Conservation (phyloP, 2,888 invertebrate genomes). For the Drosophila formosana region DNA sequence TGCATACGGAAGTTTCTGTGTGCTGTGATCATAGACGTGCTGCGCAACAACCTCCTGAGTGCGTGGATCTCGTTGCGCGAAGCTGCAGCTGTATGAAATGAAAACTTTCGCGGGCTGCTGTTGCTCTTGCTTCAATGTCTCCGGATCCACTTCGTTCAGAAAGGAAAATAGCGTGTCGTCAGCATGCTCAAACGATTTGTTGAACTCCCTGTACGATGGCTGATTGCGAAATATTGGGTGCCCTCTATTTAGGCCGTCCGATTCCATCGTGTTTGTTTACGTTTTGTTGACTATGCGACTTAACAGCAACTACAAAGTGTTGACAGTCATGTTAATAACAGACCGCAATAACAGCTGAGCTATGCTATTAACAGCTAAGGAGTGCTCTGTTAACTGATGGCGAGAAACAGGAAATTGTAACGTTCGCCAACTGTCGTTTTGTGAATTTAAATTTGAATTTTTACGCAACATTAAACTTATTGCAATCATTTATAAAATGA, state of each 20-base stretch:
- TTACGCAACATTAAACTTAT: conserved; percentile 53
- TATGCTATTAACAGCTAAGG: not conserved
- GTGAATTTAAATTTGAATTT: conserved; percentile 17
- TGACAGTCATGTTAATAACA: conserved; percentile 25
- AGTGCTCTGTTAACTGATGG: not conserved
- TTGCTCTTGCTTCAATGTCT: conserved; percentile 40
- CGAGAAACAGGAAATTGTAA: not conserved
- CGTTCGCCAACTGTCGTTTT: not conserved
- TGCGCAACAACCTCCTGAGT: conserved; percentile 48
- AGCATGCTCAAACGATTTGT: conserved; percentile 71
- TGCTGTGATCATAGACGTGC: conserved; percentile 58
- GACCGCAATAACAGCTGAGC: not conserved
- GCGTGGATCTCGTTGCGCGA: conserved; percentile 72
- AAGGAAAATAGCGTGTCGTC: conserved; percentile 68
- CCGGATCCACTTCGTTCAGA: conserved; percentile 75
- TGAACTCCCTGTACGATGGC: conserved; percentile 74
- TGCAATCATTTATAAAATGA: not conserved
- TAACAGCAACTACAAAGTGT: not conserved
- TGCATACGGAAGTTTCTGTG: conserved; percentile 15
- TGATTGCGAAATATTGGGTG: conserved; percentile 64
- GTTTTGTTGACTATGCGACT: not conserved
- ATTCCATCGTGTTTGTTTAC: conserved; percentile 34
- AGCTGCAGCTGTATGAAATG: conserved; percentile 23
- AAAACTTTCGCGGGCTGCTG: conserved; percentile 31
- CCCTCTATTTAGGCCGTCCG: conserved; percentile 25